Evolutionary conservation across 2,797 vertebrate genomes (phyloP).

Genomic region (Allobates femoralis): DNA sequence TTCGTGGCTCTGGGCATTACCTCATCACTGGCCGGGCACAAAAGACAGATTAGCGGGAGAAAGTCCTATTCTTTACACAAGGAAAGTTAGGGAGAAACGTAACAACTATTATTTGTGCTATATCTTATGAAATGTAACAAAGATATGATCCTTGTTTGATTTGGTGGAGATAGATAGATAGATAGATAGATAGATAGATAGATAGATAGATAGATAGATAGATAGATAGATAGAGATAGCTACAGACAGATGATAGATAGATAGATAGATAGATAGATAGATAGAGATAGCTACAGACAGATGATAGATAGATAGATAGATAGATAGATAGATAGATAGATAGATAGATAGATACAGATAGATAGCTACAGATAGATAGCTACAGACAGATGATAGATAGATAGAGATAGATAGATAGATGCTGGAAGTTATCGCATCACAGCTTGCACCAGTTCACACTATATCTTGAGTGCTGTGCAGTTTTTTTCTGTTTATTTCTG

Average conservation of each 20-base stretch:
- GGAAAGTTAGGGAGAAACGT: background rate
- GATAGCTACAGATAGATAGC: background rate
- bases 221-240: background rate
- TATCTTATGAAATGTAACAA: background rate
- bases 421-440: too few relatives aligned
- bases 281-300: background rate
- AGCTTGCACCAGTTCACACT: too few relatives aligned
- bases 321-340: background rate
- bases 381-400: background rate
- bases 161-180: background rate
- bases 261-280: background rate
- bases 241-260: background rate
- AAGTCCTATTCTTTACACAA: background rate
- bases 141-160: background rate
- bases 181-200: background rate
- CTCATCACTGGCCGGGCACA: conserved; percentile 24
- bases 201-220: background rate
- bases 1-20: background rate
- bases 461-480: too few relatives aligned
- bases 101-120: background rate
- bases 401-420: background rate
- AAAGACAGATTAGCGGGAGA: conserved; percentile 13
- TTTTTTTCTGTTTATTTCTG: too few relatives aligned
- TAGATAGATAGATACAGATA: background rate
- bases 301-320: background rate